Evolutionary conservation across 2,113 vertebrate genomes (phyloP).

Genomic region (Halichoerus grypus): DNA sequence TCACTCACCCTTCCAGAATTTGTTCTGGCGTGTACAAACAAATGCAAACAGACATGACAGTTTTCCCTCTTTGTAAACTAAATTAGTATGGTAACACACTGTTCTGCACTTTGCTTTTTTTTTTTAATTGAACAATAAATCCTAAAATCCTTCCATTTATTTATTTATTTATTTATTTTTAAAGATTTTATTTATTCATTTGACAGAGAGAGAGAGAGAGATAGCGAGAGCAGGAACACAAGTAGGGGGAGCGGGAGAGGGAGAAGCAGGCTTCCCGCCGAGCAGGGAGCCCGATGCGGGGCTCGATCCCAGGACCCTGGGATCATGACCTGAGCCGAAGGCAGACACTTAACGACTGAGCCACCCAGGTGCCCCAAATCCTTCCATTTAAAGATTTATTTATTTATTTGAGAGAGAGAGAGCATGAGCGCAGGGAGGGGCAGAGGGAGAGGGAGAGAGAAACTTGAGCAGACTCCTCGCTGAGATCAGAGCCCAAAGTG

Average conservation of each 20-base stretch:
- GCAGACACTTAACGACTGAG: too few species aligned
- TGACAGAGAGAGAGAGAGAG: background rate
- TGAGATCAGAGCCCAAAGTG: background rate
- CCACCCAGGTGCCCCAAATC: background rate
- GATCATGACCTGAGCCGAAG: too few species aligned
- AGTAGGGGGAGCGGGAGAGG: too few species aligned
- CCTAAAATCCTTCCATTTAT: background rate
- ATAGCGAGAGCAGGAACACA: too few species aligned
- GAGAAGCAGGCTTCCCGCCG: too few species aligned
- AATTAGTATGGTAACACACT: background rate
- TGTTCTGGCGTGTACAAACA: background rate
- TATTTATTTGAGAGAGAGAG: background rate
- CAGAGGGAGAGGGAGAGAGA: background rate
- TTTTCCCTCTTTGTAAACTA: background rate
- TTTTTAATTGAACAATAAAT: background rate
- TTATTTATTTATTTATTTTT: background rate
- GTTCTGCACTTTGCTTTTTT: background rate
- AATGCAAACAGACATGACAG: background rate
- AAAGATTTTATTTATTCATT: background rate
- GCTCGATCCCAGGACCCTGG: too few species aligned
- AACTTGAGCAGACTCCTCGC: background rate
- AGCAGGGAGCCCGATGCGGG: too few species aligned
- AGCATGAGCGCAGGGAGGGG: background rate
- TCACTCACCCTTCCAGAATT: background rate
- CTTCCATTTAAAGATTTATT: background rate